Evolutionary conservation across 2,888 invertebrate genomes (phyloP), one percentile per base, ranked within the genome.

Genomic region (Ellobium chinense): DNA sequence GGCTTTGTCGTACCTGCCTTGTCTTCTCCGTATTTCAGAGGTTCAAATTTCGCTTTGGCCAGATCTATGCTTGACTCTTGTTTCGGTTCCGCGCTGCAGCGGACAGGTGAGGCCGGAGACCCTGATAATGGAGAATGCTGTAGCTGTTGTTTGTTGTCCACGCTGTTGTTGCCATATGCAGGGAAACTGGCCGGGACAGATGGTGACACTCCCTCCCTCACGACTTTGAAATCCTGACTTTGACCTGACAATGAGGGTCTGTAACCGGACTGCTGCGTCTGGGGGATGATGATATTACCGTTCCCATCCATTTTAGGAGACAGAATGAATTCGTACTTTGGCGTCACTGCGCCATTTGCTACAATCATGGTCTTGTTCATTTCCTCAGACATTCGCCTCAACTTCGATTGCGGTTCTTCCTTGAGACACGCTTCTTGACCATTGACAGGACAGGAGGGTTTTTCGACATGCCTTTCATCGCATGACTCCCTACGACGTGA

Each of bases 271-370:
- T 37, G n/a, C 21, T 46, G 63, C 5, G 63, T n/a, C 54, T 62
- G 62, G 12, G 74, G 7, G 3, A 70, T 46, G 27, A 70, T 37
- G 7, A 78, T 5, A 14, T 70, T 78, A 24, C 78, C 78, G 27
- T 78, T 70, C 12, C 63, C 34, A 54, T 70, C 78, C 78, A 78
- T 78, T 24, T 69, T 63, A 1, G 78, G 70, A 18, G 78, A 78
- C 2, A 78, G 70, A 46, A 78, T 70, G 31, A 78, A 78, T 34
- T 78, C 70, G 27, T 62, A 78, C 27, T 78, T 69, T 18, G 60
- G 31, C 1, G 27, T n/a, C n/a, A n/a, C n/a, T 9, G 18, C 18
- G 46, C 9, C 9, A 46, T 46, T n/a, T n/a, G n/a, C n/a, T 7
- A 62, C 24, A 62, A n/a, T n/a, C n/a, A n/a, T n/a, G n/a, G 60